phyloP scores from a whole-genome alignment of 2,797 vertebrate species.

The Atherinosoma microstoma region DNA sequence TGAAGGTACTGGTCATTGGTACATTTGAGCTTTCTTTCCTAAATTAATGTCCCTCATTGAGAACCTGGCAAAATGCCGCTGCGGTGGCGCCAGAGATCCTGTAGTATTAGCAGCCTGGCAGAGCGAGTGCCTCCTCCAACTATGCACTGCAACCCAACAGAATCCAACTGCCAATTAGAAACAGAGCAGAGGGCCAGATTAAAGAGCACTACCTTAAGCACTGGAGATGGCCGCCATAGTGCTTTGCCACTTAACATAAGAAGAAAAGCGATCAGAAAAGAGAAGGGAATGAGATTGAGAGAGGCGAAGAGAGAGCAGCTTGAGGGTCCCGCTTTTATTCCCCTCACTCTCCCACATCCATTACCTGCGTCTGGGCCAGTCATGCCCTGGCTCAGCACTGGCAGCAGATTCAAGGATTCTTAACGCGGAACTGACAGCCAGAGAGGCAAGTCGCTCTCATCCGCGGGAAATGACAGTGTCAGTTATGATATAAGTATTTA shows the following conservation, averaged over 20 bases:
- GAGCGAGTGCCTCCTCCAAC: conserved; percentile 38
- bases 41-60: conserved; percentile 35
- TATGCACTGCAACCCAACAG: conserved; percentile 48
- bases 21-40: conserved; percentile 17
- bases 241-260: conserved; percentile 63
- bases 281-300: conserved; percentile 57
- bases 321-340: conserved; percentile 68
- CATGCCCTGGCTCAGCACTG: conserved; percentile 55
- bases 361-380: conserved; percentile 68
- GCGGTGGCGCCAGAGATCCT: conserved; percentile 56
- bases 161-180: conserved; percentile 73
- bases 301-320: conserved; percentile 61
- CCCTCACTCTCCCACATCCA: conserved; percentile 75
- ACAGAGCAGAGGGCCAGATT: conserved; percentile 71
- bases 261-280: conserved; percentile 54
- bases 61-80: conserved; percentile 49
- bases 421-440: conserved; percentile 79
- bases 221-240: conserved; percentile 60
- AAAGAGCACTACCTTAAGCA: conserved; percentile 70
- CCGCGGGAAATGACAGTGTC: conserved; percentile 82
- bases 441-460: conserved; percentile 76
- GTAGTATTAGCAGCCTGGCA: conserved; percentile 39
- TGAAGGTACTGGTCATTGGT: conserved; percentile 36
- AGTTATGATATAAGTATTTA: conserved; percentile 88
- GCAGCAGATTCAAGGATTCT: conserved; percentile 74